Percentiles rank a stretch among this genome's conserved stretches.
Conservation (phyloP, 2,113 vertebrate species). For the Tympanuchus pallidicinctus region DNA sequence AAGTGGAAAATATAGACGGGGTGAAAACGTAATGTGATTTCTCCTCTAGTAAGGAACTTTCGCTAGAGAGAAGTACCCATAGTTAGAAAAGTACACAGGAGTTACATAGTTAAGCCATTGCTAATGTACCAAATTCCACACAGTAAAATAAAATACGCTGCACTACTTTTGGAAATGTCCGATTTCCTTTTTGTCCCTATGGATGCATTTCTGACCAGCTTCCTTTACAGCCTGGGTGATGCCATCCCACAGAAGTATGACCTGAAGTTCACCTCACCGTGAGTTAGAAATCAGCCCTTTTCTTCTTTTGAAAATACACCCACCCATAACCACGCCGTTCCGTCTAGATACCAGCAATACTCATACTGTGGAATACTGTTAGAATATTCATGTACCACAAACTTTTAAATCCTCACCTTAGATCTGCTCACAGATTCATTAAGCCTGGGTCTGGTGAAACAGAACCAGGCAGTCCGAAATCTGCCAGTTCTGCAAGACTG, state of each 20-base stretch:
- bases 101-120: neutral
- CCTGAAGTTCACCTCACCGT: neutral
- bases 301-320: neutral
- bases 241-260: neutral
- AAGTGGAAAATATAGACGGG: constrained; percentile 20
- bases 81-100: neutral
- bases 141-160: neutral
- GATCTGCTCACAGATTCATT: neutral
- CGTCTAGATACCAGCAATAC: neutral
- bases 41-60: neutral
- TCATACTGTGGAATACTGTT: neutral
- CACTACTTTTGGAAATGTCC: neutral
- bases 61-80: neutral
- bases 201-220: fast-evolving
- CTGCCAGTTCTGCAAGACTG: neutral
- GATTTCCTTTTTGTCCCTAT: neutral
- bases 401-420: constrained; percentile 30
- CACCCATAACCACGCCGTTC: neutral
- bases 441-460: neutral
- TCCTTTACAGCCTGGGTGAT: neutral
- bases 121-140: neutral
- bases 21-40: constrained; percentile 25
- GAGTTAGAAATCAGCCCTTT: neutral
- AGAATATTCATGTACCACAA: neutral
- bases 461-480: neutral